These are phyloP conservation scores for Siniperca scherzeri DNA, from an alignment of 2,797 vertebrate genomes.

Conservation along the genomic window DNA sequence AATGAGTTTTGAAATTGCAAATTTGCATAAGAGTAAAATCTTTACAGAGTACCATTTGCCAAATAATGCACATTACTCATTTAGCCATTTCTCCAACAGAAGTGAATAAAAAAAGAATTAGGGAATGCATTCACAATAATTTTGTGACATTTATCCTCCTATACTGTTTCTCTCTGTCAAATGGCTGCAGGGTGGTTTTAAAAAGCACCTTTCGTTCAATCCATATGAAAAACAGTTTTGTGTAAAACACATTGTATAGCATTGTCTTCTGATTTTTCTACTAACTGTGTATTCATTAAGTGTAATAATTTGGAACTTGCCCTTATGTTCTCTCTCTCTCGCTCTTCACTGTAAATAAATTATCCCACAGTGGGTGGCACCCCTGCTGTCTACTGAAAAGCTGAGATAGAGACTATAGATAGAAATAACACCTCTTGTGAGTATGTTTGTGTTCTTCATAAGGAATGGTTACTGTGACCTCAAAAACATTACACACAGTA, in stretches of 20 bases:
- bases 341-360: slow-evolving; percentile 48
- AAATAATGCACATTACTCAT: background rate
- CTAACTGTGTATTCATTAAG: slow-evolving; percentile 24
- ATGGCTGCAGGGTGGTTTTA: background rate
- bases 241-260: background rate
- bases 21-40: background rate
- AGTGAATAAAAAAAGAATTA: background rate
- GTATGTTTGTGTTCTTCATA: slow-evolving; percentile 24
- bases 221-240: background rate
- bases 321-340: slow-evolving; percentile 6
- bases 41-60: background rate
- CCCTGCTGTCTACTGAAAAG: slow-evolving; percentile 30
- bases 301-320: slow-evolving; percentile 21
- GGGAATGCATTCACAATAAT: background rate
- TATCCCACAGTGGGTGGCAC: slow-evolving; percentile 14
- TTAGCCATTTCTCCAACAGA: background rate
- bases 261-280: slow-evolving; percentile 5
- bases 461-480: slow-evolving; percentile 13
- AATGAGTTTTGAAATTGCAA: background rate
- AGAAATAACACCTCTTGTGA: slow-evolving; percentile 24
- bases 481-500: slow-evolving; percentile 9
- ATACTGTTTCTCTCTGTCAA: background rate
- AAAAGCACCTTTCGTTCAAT: background rate
- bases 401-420: slow-evolving; percentile 18
- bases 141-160: slow-evolving; percentile 4